These are phyloP conservation scores for Enhydra lutris DNA, from an alignment of 2,113 vertebrate genomes.

Conservation along the genomic window DNA sequence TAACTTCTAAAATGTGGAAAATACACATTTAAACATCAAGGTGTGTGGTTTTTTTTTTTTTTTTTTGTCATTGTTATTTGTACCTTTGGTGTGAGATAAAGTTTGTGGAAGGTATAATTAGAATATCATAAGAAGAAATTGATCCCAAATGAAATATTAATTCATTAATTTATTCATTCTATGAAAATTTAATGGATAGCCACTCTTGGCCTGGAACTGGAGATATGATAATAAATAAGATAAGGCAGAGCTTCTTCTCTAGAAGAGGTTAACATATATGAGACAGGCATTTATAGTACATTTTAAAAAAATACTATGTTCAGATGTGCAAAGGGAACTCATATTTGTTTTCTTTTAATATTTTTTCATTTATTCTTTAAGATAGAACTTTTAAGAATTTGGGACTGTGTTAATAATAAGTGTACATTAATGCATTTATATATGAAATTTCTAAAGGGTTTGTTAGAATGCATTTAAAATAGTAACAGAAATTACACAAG, in stretches of 20 bases:
- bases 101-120: not conserved
- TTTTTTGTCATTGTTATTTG: not conserved
- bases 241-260: not conserved
- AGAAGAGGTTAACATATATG: not conserved
- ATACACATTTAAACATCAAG: not conserved
- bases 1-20: not conserved
- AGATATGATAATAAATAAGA: not conserved
- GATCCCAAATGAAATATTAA: not conserved
- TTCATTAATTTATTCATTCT: not conserved
- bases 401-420: not conserved
- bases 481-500: not conserved
- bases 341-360: not conserved
- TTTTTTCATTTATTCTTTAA: not conserved
- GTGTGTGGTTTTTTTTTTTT: not conserved
- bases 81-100: not conserved
- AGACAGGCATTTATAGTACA: not conserved
- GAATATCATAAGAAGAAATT: not conserved
- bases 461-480: not conserved
- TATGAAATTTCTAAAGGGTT: not conserved
- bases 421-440: not conserved
- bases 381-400: not conserved
- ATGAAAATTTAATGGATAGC: not conserved
- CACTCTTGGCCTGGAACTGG: not conserved
- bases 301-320: not conserved
- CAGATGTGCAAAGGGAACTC: not conserved